A percentile compares a stretch with the other conserved stretches of the same genome.
phyloP scores from a whole-genome alignment of 2,888 invertebrate species.

The Acronicta leporina region DNA sequence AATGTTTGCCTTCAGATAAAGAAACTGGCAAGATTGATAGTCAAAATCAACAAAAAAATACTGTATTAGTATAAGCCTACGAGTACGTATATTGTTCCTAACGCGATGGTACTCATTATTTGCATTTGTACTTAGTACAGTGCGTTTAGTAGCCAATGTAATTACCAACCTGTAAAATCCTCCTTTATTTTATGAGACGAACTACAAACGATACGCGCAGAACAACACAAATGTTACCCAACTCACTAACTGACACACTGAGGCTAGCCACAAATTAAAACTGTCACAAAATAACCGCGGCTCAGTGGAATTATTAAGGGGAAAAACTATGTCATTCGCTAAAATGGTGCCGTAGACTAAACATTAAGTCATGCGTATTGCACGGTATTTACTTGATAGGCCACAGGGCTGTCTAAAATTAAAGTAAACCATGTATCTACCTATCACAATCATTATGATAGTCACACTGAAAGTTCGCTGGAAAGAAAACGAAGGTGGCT shows the following conservation, averaged over 20 bases:
- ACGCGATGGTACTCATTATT: too few relatives aligned
- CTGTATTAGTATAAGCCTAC: too few relatives aligned
- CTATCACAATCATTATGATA: too few relatives aligned
- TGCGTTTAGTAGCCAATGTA: too few relatives aligned
- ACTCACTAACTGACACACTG: conserved; percentile 15
- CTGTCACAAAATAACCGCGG: conserved; percentile 25
- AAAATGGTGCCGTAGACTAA: conserved; percentile 6
- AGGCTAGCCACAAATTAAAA: conserved; percentile 25
- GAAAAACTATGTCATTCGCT: conserved; percentile 41
- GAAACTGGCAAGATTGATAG: too few relatives aligned
- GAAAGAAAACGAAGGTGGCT: too few relatives aligned
- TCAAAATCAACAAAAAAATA: too few relatives aligned
- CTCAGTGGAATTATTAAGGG: not conserved
- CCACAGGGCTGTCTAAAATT: conserved; percentile 22
- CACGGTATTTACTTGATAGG: conserved; percentile 3
- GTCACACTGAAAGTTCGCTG: too few relatives aligned
- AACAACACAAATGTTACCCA: conserved; percentile 4
- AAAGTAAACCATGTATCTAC: not conserved
- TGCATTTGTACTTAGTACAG: too few relatives aligned
- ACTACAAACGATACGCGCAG: too few relatives aligned
- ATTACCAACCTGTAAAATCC: conserved; percentile 1
- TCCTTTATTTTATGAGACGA: not conserved
- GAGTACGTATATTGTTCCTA: too few relatives aligned
- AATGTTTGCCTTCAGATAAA: too few relatives aligned
- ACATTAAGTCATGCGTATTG: conserved; percentile 5